Base-by-base conservation (phyloP, 1,140 invertebrate genomes). In the Teleopsis dalmanni region DNA sequence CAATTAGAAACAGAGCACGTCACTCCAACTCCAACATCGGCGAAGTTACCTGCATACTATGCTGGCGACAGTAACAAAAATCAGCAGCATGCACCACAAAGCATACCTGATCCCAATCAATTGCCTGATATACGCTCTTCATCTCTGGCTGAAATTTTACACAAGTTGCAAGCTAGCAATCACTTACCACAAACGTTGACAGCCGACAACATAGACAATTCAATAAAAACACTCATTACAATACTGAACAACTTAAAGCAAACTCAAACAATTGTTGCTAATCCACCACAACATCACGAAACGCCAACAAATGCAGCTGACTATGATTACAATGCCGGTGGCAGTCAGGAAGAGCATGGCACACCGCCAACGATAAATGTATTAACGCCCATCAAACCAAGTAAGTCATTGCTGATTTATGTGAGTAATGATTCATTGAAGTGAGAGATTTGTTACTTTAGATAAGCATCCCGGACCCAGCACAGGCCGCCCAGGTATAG, bases 401-500 rank as follows among this genome's bases (percentile, higher is more conserved):
- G 65, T 69, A 19, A 50, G 55, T 57, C 16, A 23, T 35, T 44
- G 44, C 13, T 29, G 34, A 40, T 38, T 11, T 23, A 18, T 19
- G 6, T 38, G 21, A 14, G 11, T 11, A 41, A 36, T 23, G 1
- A 19, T 19, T 29, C 19, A 27, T 33, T 33, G 25, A 22, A 25
- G 18, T 23, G 18, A 3, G 26, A 37, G 11, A 25, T 25, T 48
- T 25, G 3, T 16, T 36, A n/a, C 34, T 14, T 7, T 26, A 67
- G 65, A 65, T 34, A 68, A 65, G 29, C 62, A 65, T 44, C 65
- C 65, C 0, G 65, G 65, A 11, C 68, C 52, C 73, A 82, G 65
- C 80, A 84, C 84, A 2, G 88, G 89, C 19, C 77, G 79, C 48
- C 82, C 88, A 2, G 83, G 87, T 14, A 70, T 90, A 4, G 88